phyloP scores from a whole-genome alignment of 2,113 vertebrate genomes.

The Psilopsiagon aymara region DNA sequence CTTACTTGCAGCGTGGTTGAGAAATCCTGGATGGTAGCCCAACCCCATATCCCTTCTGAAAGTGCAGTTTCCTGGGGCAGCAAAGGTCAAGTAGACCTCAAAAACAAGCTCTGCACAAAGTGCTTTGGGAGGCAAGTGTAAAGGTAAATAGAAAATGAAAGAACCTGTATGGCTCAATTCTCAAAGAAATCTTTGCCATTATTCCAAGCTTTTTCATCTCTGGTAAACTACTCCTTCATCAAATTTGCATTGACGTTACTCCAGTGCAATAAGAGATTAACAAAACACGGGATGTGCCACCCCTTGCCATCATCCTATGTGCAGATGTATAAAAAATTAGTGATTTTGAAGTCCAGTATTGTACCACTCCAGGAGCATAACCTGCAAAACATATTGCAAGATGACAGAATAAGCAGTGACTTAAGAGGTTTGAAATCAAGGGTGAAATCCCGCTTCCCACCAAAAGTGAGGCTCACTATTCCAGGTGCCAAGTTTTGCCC shows the following conservation, averaged over 20 bases:
- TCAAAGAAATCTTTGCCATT: neutral
- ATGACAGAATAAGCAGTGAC: neutral
- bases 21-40: neutral
- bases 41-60: neutral
- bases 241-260: neutral
- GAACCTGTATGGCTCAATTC: neutral
- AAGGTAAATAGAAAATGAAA: neutral
- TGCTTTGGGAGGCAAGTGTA: neutral
- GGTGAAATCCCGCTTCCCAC: neutral
- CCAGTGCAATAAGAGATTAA: neutral
- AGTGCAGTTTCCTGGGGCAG: neutral
- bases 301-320: neutral
- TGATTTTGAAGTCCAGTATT: neutral
- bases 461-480: neutral
- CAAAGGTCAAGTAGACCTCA: neutral
- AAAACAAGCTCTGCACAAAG: neutral
- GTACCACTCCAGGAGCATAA: neutral
- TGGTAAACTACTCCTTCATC: neutral
- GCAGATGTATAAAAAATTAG: neutral
- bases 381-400: neutral
- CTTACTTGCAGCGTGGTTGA: neutral
- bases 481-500: neutral
- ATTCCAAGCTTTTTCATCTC: neutral
- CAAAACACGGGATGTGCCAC: neutral
- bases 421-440: neutral